A percentile compares a stretch with the other conserved stretches of the same genome.
Conservation (phyloP, 2,888 invertebrate species). For the Lycocerus yunnanus region DNA sequence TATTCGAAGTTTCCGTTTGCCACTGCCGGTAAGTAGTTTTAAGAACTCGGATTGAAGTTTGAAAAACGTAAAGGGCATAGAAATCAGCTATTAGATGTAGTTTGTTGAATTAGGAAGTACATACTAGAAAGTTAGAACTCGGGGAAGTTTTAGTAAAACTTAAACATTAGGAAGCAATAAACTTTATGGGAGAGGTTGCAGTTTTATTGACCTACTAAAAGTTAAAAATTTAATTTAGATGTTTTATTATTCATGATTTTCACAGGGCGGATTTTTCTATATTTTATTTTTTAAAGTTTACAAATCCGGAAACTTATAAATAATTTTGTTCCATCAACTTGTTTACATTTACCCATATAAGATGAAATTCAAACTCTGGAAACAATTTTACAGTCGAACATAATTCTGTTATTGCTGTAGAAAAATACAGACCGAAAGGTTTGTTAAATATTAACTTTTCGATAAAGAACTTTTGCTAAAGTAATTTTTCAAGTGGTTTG, state of each 20-base stretch:
- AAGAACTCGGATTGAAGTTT: background rate
- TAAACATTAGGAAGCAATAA: background rate
- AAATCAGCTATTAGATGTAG: background rate
- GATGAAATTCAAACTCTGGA: background rate
- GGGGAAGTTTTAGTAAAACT: background rate
- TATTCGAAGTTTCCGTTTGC: background rate
- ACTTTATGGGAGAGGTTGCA: background rate
- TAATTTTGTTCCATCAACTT: background rate
- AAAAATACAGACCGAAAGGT: background rate
- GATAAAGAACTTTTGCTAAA: background rate
- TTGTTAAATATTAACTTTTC: background rate
- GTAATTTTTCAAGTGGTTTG: background rate
- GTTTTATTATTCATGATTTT: background rate
- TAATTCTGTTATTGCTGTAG: background rate
- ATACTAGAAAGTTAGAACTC: background rate
- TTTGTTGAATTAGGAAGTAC: background rate
- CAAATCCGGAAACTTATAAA: background rate
- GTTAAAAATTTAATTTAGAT: background rate
- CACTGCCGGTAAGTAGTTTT: background rate
- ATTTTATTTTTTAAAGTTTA: background rate
- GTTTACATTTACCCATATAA: background rate
- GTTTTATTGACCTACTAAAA: background rate
- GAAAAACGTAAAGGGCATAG: background rate
- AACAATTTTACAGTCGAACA: background rate
- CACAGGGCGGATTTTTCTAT: background rate